A percentile compares a stretch with the other conserved stretches of the same genome.
phyloP scores from a whole-genome alignment of 2,888 invertebrate species.

The Synanthedon formicaeformis region DNA sequence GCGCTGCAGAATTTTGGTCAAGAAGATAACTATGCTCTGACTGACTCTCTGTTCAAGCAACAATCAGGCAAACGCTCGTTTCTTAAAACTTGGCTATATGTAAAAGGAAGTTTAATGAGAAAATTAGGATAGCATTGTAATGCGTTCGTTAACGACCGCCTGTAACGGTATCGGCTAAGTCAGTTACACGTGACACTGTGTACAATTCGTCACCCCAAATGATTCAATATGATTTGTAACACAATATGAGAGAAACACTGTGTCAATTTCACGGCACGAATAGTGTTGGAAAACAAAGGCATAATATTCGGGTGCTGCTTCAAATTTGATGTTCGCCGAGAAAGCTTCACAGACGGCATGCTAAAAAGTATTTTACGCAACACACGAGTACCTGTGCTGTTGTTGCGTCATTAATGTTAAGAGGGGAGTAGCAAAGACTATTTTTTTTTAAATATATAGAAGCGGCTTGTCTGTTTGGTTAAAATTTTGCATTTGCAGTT shows the following conservation, averaged over 20 bases:
- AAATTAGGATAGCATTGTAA: too few species aligned
- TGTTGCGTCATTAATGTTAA: slow-evolving; percentile 31
- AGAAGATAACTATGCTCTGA: too few species aligned
- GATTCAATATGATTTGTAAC: slow-evolving; percentile 9
- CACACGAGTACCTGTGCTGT: slow-evolving; percentile 17
- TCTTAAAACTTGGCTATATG: too few species aligned
- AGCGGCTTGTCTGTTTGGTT: not conserved
- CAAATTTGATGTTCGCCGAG: slow-evolving; percentile 43
- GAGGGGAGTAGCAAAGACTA: not conserved
- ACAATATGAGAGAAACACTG: slow-evolving; percentile 32
- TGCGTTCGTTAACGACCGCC: too few species aligned
- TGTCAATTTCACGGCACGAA: slow-evolving; percentile 32
- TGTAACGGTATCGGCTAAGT: not conserved
- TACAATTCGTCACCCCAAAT: slow-evolving; percentile 1
- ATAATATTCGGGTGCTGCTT: slow-evolving; percentile 37
- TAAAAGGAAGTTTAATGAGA: too few species aligned
- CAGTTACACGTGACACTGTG: not conserved
- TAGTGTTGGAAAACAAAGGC: slow-evolving; percentile 30
- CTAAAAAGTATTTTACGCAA: slow-evolving; percentile 62
- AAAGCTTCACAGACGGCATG: slow-evolving; percentile 59
- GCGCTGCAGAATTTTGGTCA: too few species aligned
- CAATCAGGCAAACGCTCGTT: too few species aligned
- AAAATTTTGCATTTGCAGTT: too few species aligned
- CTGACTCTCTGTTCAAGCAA: too few species aligned
- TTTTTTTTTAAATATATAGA: not conserved